Base-by-base conservation (phyloP, 2,888 invertebrate species). In the Electrophaes corylata region DNA sequence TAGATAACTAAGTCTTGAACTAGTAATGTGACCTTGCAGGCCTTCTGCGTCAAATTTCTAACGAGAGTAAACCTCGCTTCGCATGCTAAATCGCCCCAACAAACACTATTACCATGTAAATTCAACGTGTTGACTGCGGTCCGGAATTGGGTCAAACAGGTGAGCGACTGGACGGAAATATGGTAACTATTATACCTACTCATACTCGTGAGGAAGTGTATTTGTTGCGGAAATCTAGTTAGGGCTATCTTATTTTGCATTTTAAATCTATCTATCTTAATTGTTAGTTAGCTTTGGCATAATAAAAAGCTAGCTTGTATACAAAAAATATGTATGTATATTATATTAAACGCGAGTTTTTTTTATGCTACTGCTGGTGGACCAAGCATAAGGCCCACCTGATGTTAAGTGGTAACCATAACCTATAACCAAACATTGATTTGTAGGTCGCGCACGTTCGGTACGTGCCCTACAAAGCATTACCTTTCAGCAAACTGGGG, bases 31-130 rank as follows among this genome's bases (percentile, higher is more conserved):
- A 57, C 52, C 51, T 57, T 46, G 40, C n/a, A 39, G 43, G 35
- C 51, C 37, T 47, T 57, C 56, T 54, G 41, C 51, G 54, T 50
- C 55, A 52, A 37, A 37, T 55, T 45, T 48, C 55, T 68, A 62
- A 66, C 54, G 65, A 65, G 62, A 60, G 52, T 58, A 60, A 46
- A 52, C 55, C 47, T 41, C 53, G 62, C 60, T 66, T 64, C 60
- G 60, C 67, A 78, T 72, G 78, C 74, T 76, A 78, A 83, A 80
- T 71, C 67, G 72, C 72, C 67, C 70, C 71, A 64, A 74, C 75
- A 79, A 84, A 83, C 83, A 77, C 73, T 63, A 82, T 86, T 86
- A 82, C 81, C 76, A 86, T 85, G 84, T 75, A 84, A 86, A 86
- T 86, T 79, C 71, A 65, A 72, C 73, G 75, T 77, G 83, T 79